Evolutionary conservation across 2,113 vertebrate genomes (phyloP).

Genomic region (Lates calcarifer): DNA sequence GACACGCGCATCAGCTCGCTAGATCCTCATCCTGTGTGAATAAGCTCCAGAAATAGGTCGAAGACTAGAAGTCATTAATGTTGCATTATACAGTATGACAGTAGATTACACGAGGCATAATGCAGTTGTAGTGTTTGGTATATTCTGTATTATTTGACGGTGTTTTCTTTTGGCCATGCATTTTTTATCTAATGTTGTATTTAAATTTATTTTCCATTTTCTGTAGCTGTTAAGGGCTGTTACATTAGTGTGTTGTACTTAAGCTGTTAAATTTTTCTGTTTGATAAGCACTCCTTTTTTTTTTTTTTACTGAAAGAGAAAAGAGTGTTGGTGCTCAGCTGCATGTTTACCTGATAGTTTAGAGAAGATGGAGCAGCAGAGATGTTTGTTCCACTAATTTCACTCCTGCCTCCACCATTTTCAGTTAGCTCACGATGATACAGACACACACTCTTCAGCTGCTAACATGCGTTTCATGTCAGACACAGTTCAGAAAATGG

Average conservation of each 20-base stretch:
- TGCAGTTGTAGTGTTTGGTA: slow-evolving; percentile 18
- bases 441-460: background rate
- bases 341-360: slow-evolving; percentile 14
- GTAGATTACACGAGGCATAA: slow-evolving; percentile 25
- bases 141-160: background rate
- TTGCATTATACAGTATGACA: slow-evolving; percentile 53
- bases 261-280: slow-evolving; percentile 8
- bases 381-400: slow-evolving; percentile 36
- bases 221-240: background rate
- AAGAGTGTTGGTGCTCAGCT: background rate
- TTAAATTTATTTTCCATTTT: background rate
- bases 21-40: slow-evolving; percentile 40
- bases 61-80: slow-evolving; percentile 66
- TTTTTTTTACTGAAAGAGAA: background rate
- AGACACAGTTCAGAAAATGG: slow-evolving; percentile 21
- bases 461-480: slow-evolving; percentile 25
- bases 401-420: slow-evolving; percentile 3
- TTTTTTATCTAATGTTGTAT: background rate
- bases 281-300: slow-evolving; percentile 1
- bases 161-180: slow-evolving; percentile 2
- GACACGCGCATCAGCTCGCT: slow-evolving; percentile 51
- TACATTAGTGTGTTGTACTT: background rate
- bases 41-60: slow-evolving; percentile 70
- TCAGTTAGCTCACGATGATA: background rate
- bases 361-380: slow-evolving; percentile 12